phyloP scores from a whole-genome alignment of 2,797 vertebrate species.

The Macrochelys suwanniensis region DNA sequence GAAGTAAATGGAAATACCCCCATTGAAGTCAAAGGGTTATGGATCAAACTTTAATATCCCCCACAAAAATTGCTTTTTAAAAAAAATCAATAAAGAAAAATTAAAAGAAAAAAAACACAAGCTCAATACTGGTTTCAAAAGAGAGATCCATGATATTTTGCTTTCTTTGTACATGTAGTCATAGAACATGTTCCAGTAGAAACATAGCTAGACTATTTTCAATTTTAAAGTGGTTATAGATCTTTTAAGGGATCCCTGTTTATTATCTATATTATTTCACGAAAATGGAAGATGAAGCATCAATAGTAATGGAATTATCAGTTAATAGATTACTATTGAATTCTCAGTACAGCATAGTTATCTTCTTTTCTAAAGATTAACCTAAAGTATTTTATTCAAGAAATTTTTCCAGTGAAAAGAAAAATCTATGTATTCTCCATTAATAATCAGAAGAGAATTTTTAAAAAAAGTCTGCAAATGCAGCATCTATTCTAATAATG shows the following conservation, averaged over 20 bases:
- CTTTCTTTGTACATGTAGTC: constrained; percentile 10
- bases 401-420: constrained; percentile 69
- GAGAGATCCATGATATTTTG: neutral
- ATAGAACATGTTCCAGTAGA: constrained; percentile 13
- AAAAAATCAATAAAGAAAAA: neutral
- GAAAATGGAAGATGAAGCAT: constrained; percentile 72
- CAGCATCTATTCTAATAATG: constrained; percentile 3
- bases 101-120: neutral
- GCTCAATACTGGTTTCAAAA: constrained; percentile 15
- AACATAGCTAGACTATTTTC: constrained; percentile 24
- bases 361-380: constrained; percentile 64
- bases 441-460: constrained; percentile 56
- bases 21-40: neutral
- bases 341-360: constrained; percentile 61
- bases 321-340: constrained; percentile 79
- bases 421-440: constrained; percentile 38
- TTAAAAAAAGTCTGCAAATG: constrained; percentile 37
- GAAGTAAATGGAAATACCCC: neutral
- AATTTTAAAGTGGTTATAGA: constrained; percentile 65
- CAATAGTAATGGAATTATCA: constrained; percentile 79
- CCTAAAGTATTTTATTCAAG: constrained; percentile 62
- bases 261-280: constrained; percentile 52
- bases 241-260: constrained; percentile 50
- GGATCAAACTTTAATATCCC: neutral
- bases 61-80: neutral